These are phyloP conservation scores for Chrysolina oricalcia DNA, from an alignment of 2,888 invertebrate genomes.

Conservation along the genomic window DNA sequence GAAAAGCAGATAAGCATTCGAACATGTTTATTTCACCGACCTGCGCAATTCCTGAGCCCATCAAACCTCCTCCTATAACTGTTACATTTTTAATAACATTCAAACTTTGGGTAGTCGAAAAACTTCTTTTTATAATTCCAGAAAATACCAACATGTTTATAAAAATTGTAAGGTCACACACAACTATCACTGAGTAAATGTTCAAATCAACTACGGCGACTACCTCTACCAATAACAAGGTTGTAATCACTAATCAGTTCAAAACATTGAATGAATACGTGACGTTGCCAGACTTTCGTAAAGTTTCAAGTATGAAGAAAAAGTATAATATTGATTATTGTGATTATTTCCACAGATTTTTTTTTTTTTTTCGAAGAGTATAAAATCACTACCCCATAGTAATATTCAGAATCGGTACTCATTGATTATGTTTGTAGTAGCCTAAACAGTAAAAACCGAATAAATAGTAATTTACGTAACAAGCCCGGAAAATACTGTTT, in stretches of 20 bases:
- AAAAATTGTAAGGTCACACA: not conserved
- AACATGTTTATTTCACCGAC: slow-evolving; percentile 71
- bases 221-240: too few relatives aligned
- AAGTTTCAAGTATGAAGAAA: not conserved
- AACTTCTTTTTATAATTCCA: slow-evolving; percentile 62
- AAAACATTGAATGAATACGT: not conserved
- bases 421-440: too few relatives aligned
- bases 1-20: not conserved
- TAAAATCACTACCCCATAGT: too few relatives aligned
- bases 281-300: not conserved
- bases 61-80: slow-evolving; percentile 88
- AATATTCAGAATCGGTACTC: too few relatives aligned
- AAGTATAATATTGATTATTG: too few relatives aligned
- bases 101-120: slow-evolving; percentile 65
- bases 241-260: too few relatives aligned
- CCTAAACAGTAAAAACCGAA: too few relatives aligned
- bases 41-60: slow-evolving; percentile 95
- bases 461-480: too few relatives aligned
- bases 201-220: not conserved
- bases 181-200: not conserved
- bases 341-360: too few relatives aligned
- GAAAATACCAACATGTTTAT: slow-evolving; percentile 34
- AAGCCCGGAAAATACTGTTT: too few relatives aligned
- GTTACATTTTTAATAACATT: slow-evolving; percentile 83
- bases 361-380: too few relatives aligned